Percentiles rank a stretch among this genome's conserved stretches.
These are phyloP conservation scores for Subanguina moxae DNA, from an alignment of 1,140 invertebrate species.

Conservation along the genomic window DNA sequence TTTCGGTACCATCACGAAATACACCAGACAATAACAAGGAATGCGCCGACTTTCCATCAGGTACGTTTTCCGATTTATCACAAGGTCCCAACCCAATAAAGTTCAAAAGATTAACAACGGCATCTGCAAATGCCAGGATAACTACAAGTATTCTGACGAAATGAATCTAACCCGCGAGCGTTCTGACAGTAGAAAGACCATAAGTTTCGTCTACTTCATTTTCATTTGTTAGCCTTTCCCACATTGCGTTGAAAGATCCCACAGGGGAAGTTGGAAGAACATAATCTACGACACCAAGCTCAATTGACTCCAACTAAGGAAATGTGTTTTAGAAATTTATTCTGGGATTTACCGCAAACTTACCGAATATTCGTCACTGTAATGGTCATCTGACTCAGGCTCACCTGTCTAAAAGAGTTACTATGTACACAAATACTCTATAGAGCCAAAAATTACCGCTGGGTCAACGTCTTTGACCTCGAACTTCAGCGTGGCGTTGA, in stretches of 20 bases:
- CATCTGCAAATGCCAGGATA: constrained; percentile 70
- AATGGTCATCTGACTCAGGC: constrained; percentile 81
- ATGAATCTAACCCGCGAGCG: constrained; percentile 65
- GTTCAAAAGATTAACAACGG: constrained; percentile 78
- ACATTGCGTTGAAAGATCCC: constrained; percentile 67
- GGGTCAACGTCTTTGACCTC: constrained; percentile 70
- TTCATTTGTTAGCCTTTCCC: constrained; percentile 71
- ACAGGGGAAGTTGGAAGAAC: constrained; percentile 75
- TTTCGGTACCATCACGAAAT: constrained; percentile 80
- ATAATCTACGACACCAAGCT: constrained; percentile 81
- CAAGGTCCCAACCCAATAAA: constrained; percentile 83
- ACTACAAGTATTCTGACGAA: too few species aligned
- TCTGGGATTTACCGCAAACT: constrained; percentile 43
- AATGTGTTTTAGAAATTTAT: constrained; percentile 9
- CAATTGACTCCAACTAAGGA: constrained; percentile 80
- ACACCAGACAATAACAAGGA: constrained; percentile 76
- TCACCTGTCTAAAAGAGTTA: constrained; percentile 69
- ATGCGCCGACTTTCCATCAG: constrained; percentile 76
- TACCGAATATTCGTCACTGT: constrained; percentile 76
- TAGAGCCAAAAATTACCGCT: not conserved
- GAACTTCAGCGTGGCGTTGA: constrained; percentile 85
- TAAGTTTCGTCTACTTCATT: constrained; percentile 84
- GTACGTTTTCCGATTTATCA: constrained; percentile 78
- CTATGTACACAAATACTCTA: constrained; percentile 64
- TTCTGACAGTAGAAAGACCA: constrained; percentile 74